Evolutionary conservation across 64 coral and sea anemone species (phyloP).

Genomic region (Anthopleura sola): DNA sequence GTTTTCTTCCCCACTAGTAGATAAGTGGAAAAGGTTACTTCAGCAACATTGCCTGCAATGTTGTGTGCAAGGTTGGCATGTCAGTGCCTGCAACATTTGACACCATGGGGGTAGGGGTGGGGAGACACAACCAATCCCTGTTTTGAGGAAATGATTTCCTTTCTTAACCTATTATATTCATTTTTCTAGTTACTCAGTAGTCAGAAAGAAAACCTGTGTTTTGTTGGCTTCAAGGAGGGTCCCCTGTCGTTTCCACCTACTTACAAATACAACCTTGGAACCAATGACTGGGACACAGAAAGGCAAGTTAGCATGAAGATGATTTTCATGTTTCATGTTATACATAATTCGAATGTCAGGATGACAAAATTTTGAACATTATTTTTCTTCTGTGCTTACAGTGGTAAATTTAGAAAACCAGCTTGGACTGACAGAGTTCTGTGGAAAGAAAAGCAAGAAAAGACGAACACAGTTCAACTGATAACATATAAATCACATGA

Average conservation of each 20-base stretch:
- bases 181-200: constrained; percentile 64
- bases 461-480: constrained; percentile 46
- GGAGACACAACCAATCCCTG: too few relatives aligned
- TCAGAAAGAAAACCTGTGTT: constrained; percentile 62
- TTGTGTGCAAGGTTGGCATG: too few relatives aligned
- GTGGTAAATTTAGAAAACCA: constrained; percentile 88
- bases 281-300: constrained; percentile 86
- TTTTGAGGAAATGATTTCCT: too few relatives aligned
- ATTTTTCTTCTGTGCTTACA: neutral
- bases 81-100: too few relatives aligned
- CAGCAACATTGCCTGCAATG: too few relatives aligned
- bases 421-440: constrained; percentile 94
- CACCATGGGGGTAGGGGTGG: too few relatives aligned
- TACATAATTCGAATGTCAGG: too few relatives aligned
- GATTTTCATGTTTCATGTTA: neutral
- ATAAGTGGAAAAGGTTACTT: too few relatives aligned
- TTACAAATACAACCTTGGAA: constrained; percentile 87
- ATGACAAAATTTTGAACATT: neutral
- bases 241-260: constrained; percentile 80
- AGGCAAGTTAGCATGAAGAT: constrained; percentile 29
- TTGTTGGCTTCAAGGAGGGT: constrained; percentile 76
- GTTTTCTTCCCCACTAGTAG: too few relatives aligned
- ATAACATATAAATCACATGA: constrained; percentile 63
- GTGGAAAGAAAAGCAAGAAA: constrained; percentile 68
- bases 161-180: neutral